Evolutionary conservation across 1,140 invertebrate genomes (phyloP), one percentile per base, ranked within the genome.

Genomic region (Meloidogyne floridensis): DNA sequence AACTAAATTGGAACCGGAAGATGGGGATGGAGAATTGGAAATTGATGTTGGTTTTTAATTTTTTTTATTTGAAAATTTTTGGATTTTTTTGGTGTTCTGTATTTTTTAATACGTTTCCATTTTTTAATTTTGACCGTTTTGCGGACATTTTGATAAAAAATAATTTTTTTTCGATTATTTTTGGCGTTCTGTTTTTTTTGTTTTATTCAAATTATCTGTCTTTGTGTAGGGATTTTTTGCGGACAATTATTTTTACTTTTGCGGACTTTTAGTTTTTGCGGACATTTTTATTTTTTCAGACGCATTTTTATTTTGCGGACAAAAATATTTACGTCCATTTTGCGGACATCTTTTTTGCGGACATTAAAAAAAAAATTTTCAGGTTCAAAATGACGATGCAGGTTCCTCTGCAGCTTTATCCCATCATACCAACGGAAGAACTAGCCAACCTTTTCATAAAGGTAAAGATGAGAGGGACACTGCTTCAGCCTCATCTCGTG

Each of bases 1-100:
- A 59, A 56, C 84, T 0, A 90, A 89, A 74, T 11, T 83, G n/a
- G 87, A 89, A 77, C 71, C 74, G 11, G 85, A 90, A 32, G 88
- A 90, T 13, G 80, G 73, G 10, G 88, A 89, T 65, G 88, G 84
- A 56, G 87, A 89, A 13, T 79, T 89, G 80, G 88, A 90, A 77
- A 90, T 89, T 56, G 88, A 89, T 74, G 88, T 89, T 9, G 3
- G 20, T 71, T 71, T 15, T 82, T 80, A n/a, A 69, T 72, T 15
- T 42, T 69, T 43, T 72, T 77, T 43, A 65, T 75, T 9, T 73
- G 79, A 47, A 82, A 75, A 72, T 69, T 75, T 8, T 20, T 13
- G 69, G 73, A 59, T 0, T 51, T 71, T 82, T 11, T 43, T 82
- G 32, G 32, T 2, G 2, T 32, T 32, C 32, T 32, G 32, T 32